phyloP scores from a whole-genome alignment of 2,113 vertebrate genomes.

The Barbus barbus region DNA sequence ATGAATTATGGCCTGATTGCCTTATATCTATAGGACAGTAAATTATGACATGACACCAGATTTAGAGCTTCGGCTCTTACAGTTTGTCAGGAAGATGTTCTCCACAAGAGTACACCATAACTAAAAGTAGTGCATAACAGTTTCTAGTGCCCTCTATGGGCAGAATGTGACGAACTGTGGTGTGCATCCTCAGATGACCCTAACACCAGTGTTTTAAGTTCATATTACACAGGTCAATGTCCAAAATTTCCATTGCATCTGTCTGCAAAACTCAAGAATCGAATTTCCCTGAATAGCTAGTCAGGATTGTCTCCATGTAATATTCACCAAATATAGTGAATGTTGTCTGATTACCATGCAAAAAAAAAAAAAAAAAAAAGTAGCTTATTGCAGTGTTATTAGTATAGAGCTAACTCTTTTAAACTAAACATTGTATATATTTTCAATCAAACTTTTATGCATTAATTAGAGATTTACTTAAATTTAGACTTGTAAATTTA shows the following conservation, averaged over 20 bases:
- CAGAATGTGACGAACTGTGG: neutral
- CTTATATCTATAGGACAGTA: neutral
- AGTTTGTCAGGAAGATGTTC: neutral
- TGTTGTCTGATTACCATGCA: neutral
- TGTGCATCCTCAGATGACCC: neutral
- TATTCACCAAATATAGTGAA: neutral
- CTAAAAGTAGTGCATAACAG: neutral
- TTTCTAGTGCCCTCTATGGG: conserved; percentile 3
- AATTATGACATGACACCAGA: neutral
- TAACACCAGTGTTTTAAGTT: neutral
- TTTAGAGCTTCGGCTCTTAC: neutral
- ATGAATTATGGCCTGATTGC: neutral
- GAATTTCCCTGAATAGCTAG: neutral
- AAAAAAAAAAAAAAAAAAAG: too few species aligned
- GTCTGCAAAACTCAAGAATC: neutral
- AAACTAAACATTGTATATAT: neutral
- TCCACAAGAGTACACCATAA: neutral
- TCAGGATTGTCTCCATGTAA: neutral
- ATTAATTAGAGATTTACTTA: too few species aligned
- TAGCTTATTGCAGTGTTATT: neutral
- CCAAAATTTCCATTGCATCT: neutral
- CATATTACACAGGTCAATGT: too few species aligned
- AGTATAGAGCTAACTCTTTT: neutral
- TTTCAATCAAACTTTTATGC: neutral
- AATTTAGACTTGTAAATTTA: too few species aligned